Percentiles rank a stretch among this genome's conserved stretches.
phyloP scores from a whole-genome alignment of 2,113 vertebrate species.

The Electrona antarctica region DNA sequence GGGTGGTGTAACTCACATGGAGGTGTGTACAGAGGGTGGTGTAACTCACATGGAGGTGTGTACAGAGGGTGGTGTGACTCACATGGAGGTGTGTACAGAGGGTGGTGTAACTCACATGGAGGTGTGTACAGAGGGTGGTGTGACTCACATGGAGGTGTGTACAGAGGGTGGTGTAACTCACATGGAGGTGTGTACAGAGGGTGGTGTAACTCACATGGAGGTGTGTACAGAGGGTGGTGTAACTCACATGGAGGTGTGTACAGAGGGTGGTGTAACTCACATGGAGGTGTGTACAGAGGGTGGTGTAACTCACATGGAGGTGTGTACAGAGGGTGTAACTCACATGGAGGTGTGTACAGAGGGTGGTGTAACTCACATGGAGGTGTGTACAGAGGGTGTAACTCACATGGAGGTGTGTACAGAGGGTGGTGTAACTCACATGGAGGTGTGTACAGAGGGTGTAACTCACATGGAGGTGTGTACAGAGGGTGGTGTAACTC shows the following conservation, averaged over 20 bases:
- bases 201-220: conserved; percentile 88
- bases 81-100: conserved; percentile 91
- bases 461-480: conserved; percentile 88
- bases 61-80: conserved; percentile 89
- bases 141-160: conserved; percentile 89
- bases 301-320: conserved; percentile 89
- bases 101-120: conserved; percentile 88
- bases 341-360: conserved; percentile 90
- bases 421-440: conserved; percentile 89
- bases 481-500: conserved; percentile 89
- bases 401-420: conserved; percentile 90
- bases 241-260: conserved; percentile 90
- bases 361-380: conserved; percentile 89
- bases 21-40: conserved; percentile 91
- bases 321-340: conserved; percentile 89
- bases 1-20: conserved; percentile 89
- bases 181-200: conserved; percentile 90
- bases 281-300: conserved; percentile 89
- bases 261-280: conserved; percentile 88
- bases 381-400: conserved; percentile 89
- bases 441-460: conserved; percentile 90
- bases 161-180: conserved; percentile 89
- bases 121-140: conserved; percentile 91
- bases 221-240: conserved; percentile 89
- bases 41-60: conserved; percentile 87